phyloP scores from a whole-genome alignment of 92 coral and sea anemone species.

The Metridium senile region DNA sequence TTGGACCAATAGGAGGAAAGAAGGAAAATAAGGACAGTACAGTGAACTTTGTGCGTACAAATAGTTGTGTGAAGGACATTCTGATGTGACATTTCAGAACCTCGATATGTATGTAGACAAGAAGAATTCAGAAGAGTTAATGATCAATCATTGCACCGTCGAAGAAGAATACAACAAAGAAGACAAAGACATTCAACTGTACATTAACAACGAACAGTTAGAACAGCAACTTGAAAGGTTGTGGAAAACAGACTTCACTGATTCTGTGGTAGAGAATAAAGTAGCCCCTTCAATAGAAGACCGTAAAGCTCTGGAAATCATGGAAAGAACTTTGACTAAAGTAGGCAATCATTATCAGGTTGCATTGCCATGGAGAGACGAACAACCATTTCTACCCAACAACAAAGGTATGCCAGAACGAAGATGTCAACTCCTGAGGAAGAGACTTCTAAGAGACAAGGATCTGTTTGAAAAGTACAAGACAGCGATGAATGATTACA shows the following conservation, averaged over 20 bases:
- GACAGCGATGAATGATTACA: constrained; percentile 49
- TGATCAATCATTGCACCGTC: not conserved
- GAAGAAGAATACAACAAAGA: not conserved
- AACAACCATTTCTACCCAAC: constrained; percentile 54
- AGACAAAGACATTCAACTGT: constrained; percentile 5
- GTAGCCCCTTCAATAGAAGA: constrained; percentile 50
- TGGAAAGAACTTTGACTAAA: constrained; percentile 43
- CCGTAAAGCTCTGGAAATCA: constrained; percentile 39
- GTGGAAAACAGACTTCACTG: constrained; percentile 50
- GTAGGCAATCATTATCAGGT: constrained; percentile 50
- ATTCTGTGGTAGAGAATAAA: constrained; percentile 31
- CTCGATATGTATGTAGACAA: constrained; percentile 3
- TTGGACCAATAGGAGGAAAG: not conserved
- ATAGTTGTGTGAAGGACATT: not conserved
- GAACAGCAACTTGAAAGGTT: constrained; percentile 30
- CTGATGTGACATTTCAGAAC: not conserved
- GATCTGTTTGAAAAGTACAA: constrained; percentile 52
- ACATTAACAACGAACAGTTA: constrained; percentile 17
- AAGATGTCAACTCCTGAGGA: constrained; percentile 49
- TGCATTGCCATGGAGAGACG: constrained; percentile 54
- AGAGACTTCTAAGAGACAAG: constrained; percentile 39
- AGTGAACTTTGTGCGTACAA: not conserved
- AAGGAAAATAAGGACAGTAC: not conserved
- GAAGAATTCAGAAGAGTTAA: constrained; percentile 5
- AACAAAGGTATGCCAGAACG: constrained; percentile 36